These are phyloP conservation scores for Poeciliopsis infans DNA, from an alignment of 2,797 vertebrate genomes.

Conservation along the genomic window DNA sequence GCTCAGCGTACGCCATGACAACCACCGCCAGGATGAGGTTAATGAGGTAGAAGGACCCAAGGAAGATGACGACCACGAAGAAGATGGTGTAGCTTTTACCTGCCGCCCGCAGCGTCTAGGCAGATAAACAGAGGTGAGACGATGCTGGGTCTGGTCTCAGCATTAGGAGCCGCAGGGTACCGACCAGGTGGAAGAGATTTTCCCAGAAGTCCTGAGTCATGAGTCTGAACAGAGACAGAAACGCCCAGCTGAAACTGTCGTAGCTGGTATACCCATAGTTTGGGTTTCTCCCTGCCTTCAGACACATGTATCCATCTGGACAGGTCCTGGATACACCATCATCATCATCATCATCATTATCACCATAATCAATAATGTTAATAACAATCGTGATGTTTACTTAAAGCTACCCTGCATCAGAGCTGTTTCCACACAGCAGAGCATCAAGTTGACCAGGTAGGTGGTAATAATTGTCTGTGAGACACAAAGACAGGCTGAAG, in stretches of 20 bases:
- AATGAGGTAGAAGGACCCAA: conserved; percentile 97
- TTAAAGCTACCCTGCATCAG: conserved; percentile 87
- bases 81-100: conserved; percentile 97
- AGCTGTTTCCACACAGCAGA: conserved; percentile 93
- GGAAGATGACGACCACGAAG: conserved; percentile 93
- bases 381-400: background rate
- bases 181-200: conserved; percentile 92
- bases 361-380: background rate
- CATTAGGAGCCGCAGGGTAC: conserved; percentile 4
- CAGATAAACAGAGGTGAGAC: background rate
- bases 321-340: conserved; percentile 81
- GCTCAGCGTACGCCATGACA: conserved; percentile 94
- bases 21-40: conserved; percentile 96
- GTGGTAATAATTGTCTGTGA: conserved; percentile 86
- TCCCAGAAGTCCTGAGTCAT: conserved; percentile 99
- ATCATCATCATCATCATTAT: conserved; percentile 1
- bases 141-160: background rate
- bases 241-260: conserved; percentile 93
- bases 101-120: conserved; percentile 90
- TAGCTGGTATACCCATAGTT: conserved; percentile 97
- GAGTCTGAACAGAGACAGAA: conserved; percentile 92
- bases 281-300: conserved; percentile 90
- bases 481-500: conserved; percentile 7
- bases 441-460: conserved; percentile 82
- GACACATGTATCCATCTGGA: conserved; percentile 88